Conservation (phyloP, 2,113 vertebrate species). For the Gasterosteus aculeatus region DNA sequence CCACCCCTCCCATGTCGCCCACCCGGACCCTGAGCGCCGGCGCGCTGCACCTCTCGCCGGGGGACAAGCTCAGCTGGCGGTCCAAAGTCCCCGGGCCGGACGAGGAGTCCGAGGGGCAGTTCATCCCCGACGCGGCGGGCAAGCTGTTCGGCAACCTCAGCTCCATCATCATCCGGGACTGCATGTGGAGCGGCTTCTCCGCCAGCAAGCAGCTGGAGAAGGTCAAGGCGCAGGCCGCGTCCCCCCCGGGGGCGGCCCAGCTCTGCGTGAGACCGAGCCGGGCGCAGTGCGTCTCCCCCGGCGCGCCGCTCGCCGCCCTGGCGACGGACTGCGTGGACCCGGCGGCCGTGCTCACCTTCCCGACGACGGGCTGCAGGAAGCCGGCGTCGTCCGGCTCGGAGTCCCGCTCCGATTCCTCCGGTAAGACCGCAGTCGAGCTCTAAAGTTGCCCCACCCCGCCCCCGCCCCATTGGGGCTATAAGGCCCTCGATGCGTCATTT, state of each 20-base stretch:
- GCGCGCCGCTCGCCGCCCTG: conserved; percentile 65
- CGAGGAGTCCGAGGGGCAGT: conserved; percentile 81
- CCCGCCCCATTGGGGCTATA: no score
- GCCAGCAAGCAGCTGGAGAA: conserved; percentile 89
- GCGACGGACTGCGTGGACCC: conserved; percentile 87
- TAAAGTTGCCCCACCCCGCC: conserved; percentile 49
- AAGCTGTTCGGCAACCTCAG: conserved; percentile 87
- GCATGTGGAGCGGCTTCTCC: conserved; percentile 97
- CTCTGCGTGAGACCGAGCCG: conserved; percentile 63
- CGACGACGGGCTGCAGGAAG: conserved; percentile 83
- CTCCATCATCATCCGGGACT: conserved; percentile 91
- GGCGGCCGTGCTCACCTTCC: conserved; percentile 86
- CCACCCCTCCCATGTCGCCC: conserved; percentile 89
- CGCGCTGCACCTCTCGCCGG: conserved; percentile 63
- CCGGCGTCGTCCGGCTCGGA: conserved; percentile 92
- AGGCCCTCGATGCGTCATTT: no score
- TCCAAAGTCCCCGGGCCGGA: conserved; percentile 81
- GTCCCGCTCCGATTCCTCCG: conserved; percentile 92
- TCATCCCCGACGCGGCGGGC: conserved; percentile 77
- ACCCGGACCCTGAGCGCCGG: conserved; percentile 74
- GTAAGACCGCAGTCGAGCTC: conserved; percentile 81
- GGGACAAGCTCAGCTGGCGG: conserved; percentile 80
- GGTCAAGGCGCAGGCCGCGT: conserved; percentile 70
- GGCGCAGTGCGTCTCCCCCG: conserved; percentile 73
- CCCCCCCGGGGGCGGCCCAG: conserved; percentile 37